A percentile compares a stretch with the other conserved stretches of the same genome.
These are phyloP conservation scores for Esox lucius DNA, from an alignment of 2,797 vertebrate genomes.

Conservation along the genomic window DNA sequence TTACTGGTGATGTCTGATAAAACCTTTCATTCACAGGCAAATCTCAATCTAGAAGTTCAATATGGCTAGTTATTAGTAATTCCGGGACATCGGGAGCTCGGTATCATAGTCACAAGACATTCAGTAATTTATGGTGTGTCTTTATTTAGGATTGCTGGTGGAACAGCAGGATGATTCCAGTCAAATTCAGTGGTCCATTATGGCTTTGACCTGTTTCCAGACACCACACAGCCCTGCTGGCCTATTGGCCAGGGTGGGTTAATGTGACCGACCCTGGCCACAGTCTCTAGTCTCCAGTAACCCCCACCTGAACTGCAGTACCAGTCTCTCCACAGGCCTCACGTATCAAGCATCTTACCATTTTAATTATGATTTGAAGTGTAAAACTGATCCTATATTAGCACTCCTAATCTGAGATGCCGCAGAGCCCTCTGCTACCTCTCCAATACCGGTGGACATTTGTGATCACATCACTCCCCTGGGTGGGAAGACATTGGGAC, in stretches of 20 bases:
- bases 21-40: conserved; percentile 1
- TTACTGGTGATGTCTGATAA: background rate
- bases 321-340: background rate
- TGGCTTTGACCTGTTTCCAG: conserved; percentile 42
- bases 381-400: background rate
- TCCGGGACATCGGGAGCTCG: background rate
- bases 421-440: background rate
- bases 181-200: conserved; percentile 14
- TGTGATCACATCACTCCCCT: conserved; percentile 15
- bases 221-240: conserved; percentile 11
- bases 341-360: background rate
- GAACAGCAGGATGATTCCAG: conserved; percentile 6
- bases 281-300: background rate
- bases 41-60: background rate
- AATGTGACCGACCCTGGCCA: conserved; percentile 9
- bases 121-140: background rate
- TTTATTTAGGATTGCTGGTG: background rate
- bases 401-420: background rate
- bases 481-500: conserved; percentile 9
- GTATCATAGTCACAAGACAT: background rate
- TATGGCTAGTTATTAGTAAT: background rate
- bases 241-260: conserved; percentile 39
- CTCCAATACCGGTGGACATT: conserved; percentile 7
- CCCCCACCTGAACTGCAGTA: background rate
- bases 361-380: background rate